Percentiles rank a stretch among this genome's conserved stretches.
These are phyloP conservation scores for Nansenia antarctica DNA, from an alignment of 2,113 vertebrate species.

Conservation along the genomic window DNA sequence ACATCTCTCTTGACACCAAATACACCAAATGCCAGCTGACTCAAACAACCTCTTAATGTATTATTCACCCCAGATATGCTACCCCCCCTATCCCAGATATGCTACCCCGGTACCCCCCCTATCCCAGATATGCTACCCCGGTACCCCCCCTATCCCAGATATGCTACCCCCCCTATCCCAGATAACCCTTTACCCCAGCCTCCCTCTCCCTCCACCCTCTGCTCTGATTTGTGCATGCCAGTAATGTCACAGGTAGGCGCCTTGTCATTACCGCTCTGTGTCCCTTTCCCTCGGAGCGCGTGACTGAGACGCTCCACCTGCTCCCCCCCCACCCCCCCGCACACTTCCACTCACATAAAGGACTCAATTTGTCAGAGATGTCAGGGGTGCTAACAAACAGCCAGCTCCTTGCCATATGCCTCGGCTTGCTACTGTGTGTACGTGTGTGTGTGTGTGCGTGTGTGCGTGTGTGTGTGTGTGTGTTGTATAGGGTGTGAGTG, in stretches of 20 bases:
- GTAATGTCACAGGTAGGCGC: slow-evolving; percentile 48
- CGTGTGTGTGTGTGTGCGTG: slow-evolving; percentile 26
- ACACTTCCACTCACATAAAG: slow-evolving; percentile 76
- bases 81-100: no score
- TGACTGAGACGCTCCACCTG: slow-evolving; percentile 63
- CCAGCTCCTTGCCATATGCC: slow-evolving; percentile 58
- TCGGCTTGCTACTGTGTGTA: slow-evolving; percentile 24
- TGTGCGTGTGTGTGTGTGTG: slow-evolving; percentile 20
- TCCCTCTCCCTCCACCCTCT: slow-evolving; percentile 22
- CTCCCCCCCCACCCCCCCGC: slow-evolving; percentile 26
- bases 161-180: not conserved
- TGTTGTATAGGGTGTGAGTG: not conserved
- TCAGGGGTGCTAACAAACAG: slow-evolving; percentile 73
- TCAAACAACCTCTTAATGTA: no score
- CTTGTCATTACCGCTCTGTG: not conserved
- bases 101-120: not conserved
- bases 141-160: not conserved
- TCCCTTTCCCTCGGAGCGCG: slow-evolving; percentile 14
- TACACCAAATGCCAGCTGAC: not conserved
- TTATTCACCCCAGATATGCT: no score
- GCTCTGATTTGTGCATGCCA: not conserved
- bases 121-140: not conserved
- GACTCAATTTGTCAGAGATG: slow-evolving; percentile 81
- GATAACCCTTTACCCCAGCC: slow-evolving; percentile 5
- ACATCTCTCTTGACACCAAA: not conserved